Evolutionary conservation across 2,797 vertebrate genomes (phyloP).

Genomic region (Buphagus erythrorhynchus): DNA sequence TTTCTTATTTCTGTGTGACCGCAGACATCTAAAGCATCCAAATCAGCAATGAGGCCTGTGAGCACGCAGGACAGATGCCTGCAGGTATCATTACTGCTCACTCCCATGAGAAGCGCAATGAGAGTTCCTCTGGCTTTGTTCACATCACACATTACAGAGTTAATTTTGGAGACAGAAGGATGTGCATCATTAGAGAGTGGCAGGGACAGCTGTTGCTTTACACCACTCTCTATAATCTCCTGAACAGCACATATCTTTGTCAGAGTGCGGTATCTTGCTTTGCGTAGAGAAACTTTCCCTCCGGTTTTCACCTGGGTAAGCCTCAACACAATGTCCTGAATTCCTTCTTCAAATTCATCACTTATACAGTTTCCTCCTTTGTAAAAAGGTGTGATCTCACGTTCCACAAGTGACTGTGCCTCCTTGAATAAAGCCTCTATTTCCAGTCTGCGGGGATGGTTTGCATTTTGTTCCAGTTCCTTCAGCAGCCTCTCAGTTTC

Average conservation of each 20-base stretch:
- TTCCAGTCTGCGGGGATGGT: constrained; percentile 87
- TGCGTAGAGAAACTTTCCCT: constrained; percentile 89
- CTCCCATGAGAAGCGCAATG: constrained; percentile 91
- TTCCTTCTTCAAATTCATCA: constrained; percentile 90
- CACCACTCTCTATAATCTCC: constrained; percentile 89
- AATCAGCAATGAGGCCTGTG: constrained; percentile 90
- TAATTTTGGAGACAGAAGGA: constrained; percentile 89
- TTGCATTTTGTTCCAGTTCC: constrained; percentile 92
- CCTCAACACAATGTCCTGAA: constrained; percentile 89
- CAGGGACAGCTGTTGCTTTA: constrained; percentile 87
- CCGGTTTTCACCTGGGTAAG: constrained; percentile 95
- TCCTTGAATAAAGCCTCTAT: constrained; percentile 89
- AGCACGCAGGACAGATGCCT: constrained; percentile 92
- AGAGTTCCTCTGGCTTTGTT: constrained; percentile 91
- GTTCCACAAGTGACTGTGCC: constrained; percentile 86
- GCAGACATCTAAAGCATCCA: constrained; percentile 95
- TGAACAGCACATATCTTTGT: constrained; percentile 92
- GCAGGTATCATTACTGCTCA: constrained; percentile 90
- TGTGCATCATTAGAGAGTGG: constrained; percentile 91
- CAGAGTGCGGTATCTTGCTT: constrained; percentile 91
- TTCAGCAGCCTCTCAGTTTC: constrained; percentile 91
- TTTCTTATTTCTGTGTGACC: constrained; percentile 89
- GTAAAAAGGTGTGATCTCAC: constrained; percentile 85
- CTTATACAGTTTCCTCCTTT: constrained; percentile 79
- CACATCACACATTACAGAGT: constrained; percentile 92